Evolutionary conservation across 2,113 vertebrate genomes (phyloP), one percentile per base, ranked within the genome.

Genomic region (Amphiprion ocellaris): DNA sequence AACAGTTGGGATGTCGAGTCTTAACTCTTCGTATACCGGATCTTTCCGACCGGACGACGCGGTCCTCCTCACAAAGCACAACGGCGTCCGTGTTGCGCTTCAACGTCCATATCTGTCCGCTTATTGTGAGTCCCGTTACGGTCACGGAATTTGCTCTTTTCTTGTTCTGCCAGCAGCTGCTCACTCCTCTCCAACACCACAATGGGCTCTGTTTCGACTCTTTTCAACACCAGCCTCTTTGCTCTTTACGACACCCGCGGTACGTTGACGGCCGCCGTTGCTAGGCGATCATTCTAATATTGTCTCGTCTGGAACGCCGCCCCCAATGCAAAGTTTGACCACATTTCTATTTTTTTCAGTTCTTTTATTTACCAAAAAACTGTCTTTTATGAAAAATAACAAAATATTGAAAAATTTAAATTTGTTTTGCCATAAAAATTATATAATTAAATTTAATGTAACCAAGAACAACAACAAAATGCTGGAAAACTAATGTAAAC

Each of bases 11-110:
- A 85, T 90, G 79, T 80, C 86, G 84, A 71, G 44, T 85, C 81
- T 91, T 90, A 94, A 95, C 91, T 93, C 93, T 88, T 93, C 86
- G 24, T 85, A 39, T 71, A 76, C 87, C 87, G 83, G 81, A 58
- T 55, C 50, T 83, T 83, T 86, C 80, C 84, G 77, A 67, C 52
- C 33, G 87, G 60, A 70, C 76, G 61, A 60, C 71, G 59, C 74
- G 61, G 64, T 89, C 68, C 79, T 82, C 79, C 16, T 90, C 85
- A 80, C 68, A 53, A 79, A 55, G 55, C 64, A 58, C 61, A 61
- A 11, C 41, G 28, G 52, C 55, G 56, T 39, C 66, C 2, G 71
- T 11, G 70, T 23, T 10, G 81, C 23, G 28, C 23, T 41, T 59
- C 44, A 37, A 58, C 59, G 78, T 86, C 83, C 80, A 72, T 84